Evolutionary conservation across 1,140 invertebrate genomes (phyloP).

Genomic region (Probaryconus sp.): DNA sequence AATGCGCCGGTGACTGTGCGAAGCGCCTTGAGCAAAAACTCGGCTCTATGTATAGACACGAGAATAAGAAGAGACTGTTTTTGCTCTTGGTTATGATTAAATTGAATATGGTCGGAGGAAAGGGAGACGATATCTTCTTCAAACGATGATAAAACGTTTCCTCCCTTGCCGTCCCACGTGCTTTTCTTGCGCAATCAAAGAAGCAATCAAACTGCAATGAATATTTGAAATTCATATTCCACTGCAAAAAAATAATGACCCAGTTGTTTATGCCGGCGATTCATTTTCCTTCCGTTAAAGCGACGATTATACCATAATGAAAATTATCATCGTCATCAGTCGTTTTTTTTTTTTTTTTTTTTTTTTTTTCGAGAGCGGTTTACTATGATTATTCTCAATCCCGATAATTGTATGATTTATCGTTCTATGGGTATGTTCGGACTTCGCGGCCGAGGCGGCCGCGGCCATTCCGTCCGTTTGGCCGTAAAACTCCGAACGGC

Average conservation of each 20-base stretch:
- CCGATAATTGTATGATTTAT: too few relatives aligned
- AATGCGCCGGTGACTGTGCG: slow-evolving; percentile 40
- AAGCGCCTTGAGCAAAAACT: slow-evolving; percentile 46
- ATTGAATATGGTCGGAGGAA: slow-evolving; percentile 31
- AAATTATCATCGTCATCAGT: slow-evolving; percentile 6
- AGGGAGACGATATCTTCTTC: slow-evolving; percentile 11
- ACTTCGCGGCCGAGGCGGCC: too few relatives aligned
- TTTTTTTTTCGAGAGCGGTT: too few relatives aligned
- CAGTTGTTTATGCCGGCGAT: slow-evolving; percentile 14
- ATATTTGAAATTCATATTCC: slow-evolving; percentile 46
- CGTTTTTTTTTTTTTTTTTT: too few relatives aligned
- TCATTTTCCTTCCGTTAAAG: background rate
- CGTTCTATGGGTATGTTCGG: too few relatives aligned
- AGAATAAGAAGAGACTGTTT: slow-evolving; percentile 47
- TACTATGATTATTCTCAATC: too few relatives aligned
- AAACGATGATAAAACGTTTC: slow-evolving; percentile 49
- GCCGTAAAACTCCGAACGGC: too few relatives aligned
- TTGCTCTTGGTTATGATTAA: slow-evolving; percentile 54
- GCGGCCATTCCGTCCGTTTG: too few relatives aligned
- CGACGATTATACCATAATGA: too few relatives aligned
- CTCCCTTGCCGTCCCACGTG: slow-evolving; percentile 6
- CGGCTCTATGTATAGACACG: slow-evolving; percentile 42
- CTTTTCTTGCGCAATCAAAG: slow-evolving; percentile 49
- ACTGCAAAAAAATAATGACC: slow-evolving; percentile 28
- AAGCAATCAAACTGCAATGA: slow-evolving; percentile 52